A percentile compares a stretch with the other conserved stretches of the same genome.
phyloP scores from a whole-genome alignment of 1,140 invertebrate genomes.

The Megathymus violae region DNA sequence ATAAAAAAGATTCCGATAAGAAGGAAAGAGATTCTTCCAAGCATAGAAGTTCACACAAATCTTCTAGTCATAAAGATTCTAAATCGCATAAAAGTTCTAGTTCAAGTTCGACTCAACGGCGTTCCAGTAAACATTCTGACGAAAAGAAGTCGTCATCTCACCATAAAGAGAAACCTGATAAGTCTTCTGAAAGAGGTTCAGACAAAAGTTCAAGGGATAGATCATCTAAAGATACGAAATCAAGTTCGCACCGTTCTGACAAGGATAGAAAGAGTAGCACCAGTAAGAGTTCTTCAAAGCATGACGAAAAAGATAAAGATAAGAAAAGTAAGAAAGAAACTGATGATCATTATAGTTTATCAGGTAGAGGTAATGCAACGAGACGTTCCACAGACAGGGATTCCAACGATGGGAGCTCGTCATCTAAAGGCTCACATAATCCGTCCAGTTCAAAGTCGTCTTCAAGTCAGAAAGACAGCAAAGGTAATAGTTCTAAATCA shows the following conservation, averaged over 20 bases:
- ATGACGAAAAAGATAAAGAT: constrained; percentile 71
- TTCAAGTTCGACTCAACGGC: constrained; percentile 71
- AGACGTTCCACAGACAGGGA: constrained; percentile 84
- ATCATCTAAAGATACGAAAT: constrained; percentile 68
- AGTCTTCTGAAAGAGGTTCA: constrained; percentile 57
- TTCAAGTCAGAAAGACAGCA: constrained; percentile 65
- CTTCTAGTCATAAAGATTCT: constrained; percentile 68
- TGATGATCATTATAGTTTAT: constrained; percentile 85
- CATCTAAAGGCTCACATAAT: constrained; percentile 72
- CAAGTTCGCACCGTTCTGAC: constrained; percentile 63
- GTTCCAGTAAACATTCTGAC: constrained; percentile 71
- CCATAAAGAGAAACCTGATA: constrained; percentile 54
- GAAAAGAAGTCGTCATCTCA: constrained; percentile 64
- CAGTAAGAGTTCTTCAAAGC: constrained; percentile 51
- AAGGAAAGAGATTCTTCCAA: constrained; percentile 76
- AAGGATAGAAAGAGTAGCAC: constrained; percentile 79
- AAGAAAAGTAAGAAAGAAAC: constrained; percentile 80
- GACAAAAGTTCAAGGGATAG: constrained; percentile 76
- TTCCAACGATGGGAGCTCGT: constrained; percentile 84
- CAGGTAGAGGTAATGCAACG: constrained; percentile 75
- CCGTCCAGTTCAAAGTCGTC: constrained; percentile 66
- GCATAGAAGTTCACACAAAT: constrained; percentile 71
- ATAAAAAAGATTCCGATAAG: constrained; percentile 58
- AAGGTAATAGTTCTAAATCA: constrained; percentile 70
- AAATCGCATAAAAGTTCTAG: constrained; percentile 73